A percentile compares a stretch with the other conserved stretches of the same genome.
Conservation (phyloP, 2,113 vertebrate species). For the Antennarius striatus region DNA sequence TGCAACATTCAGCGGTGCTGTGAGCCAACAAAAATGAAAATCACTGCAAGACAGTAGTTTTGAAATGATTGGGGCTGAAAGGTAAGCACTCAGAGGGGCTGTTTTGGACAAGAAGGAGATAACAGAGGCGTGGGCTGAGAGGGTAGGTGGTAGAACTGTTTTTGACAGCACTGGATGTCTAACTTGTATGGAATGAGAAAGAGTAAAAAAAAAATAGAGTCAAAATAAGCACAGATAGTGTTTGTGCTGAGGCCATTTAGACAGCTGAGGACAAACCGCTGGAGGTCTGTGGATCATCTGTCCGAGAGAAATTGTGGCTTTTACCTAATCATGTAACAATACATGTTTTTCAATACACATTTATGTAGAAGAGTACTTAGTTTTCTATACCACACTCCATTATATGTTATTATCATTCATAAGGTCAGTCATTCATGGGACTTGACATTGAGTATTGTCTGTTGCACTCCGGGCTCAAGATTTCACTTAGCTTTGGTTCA, state of each 20-base stretch:
- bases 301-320: not conserved
- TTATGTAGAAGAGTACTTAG: not conserved
- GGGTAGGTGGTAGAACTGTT: conserved; percentile 54
- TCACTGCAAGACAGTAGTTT: conserved; percentile 39
- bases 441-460: not conserved
- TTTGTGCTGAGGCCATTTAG: conserved; percentile 10
- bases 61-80: conserved; percentile 67
- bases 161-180: conserved; percentile 55
- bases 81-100: conserved; percentile 59
- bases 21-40: conserved; percentile 61
- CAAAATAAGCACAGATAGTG: conserved; percentile 23
- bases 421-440: conserved; percentile 20
- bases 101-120: conserved; percentile 61
- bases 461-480: not conserved
- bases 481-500: not conserved
- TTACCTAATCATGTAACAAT: not conserved
- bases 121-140: conserved; percentile 47
- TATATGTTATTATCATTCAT: conserved; percentile 5
- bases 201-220: conserved; percentile 27
- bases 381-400: not conserved
- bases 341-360: not conserved
- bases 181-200: conserved; percentile 22
- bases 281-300: conserved; percentile 1
- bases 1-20: conserved; percentile 38
- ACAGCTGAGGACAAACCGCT: conserved; percentile 23